These are phyloP conservation scores for Eustalomyia histrio DNA, from an alignment of 2,888 invertebrate species.

Conservation along the genomic window DNA sequence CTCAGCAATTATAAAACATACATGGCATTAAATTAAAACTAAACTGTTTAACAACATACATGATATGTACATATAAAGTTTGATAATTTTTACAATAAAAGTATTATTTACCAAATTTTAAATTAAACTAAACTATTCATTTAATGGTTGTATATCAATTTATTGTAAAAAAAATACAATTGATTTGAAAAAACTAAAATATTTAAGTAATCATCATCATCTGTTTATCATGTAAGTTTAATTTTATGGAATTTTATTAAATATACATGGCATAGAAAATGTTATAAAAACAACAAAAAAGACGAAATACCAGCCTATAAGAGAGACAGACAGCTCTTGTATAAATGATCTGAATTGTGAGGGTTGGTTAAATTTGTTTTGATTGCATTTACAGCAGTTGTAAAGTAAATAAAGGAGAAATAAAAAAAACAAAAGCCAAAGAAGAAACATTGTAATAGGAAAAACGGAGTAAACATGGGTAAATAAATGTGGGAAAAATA, in stretches of 20 bases:
- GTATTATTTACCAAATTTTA: neutral
- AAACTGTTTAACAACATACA: neutral
- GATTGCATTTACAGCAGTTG: constrained; percentile 3
- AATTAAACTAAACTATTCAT: neutral
- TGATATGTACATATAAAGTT: neutral
- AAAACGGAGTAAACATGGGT: neutral
- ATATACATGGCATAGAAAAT: constrained; percentile 51
- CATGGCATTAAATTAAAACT: constrained; percentile 39
- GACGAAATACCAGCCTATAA: constrained; percentile 27
- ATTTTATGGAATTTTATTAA: neutral
- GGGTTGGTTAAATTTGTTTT: constrained; percentile 40
- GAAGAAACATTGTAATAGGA: neutral
- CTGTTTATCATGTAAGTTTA: constrained; percentile 53
- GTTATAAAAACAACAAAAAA: constrained; percentile 37
- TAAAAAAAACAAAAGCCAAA: constrained; percentile 24
- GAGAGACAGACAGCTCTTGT: constrained; percentile 4
- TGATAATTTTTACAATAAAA: neutral
- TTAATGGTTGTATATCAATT: neutral
- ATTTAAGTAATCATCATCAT: constrained; percentile 32
- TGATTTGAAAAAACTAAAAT: too few species aligned
- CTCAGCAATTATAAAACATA: constrained; percentile 34
- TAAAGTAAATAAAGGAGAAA: constrained; percentile 18
- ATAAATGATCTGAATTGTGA: constrained; percentile 40
- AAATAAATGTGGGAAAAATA: too few species aligned
- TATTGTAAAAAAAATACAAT: too few species aligned